Base-by-base conservation (phyloP, 1,140 invertebrate genomes). In the Scaptodrosophila lebanonensis region DNA sequence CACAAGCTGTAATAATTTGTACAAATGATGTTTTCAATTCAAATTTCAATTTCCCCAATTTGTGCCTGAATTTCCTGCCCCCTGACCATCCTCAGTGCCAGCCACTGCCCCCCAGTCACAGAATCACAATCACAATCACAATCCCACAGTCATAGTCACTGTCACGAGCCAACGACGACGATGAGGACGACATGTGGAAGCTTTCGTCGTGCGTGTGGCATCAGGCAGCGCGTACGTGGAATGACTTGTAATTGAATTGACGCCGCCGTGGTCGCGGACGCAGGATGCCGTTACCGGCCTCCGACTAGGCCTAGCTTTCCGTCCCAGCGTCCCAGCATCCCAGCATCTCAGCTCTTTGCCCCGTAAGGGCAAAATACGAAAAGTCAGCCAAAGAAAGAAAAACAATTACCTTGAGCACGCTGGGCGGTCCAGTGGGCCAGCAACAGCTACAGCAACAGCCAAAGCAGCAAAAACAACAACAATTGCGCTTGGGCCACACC, bases 201-300 rank as follows among this genome's bases (percentile, higher is more conserved):
- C 25, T 25, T n/a, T 25, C 22, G 7, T 38, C 52, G 38, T 63
- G 52, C 54, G 73, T 76, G 47, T 60, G 20, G 32, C 45, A 45
- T 54, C 36, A 45, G 20, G 27, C 36, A 59, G 42, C 60, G 50
- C 36, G 30, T 65, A 67, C 36, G 50, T 65, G 39, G 62, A 75
- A 70, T 66, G 83, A 63, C 48, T 57, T 50, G 49, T 79, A 79
- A 79, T 79, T 79, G 76, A 79, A 82, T 79, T 79, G 69, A 82
- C 76, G 70, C 75, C 52, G 54, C 53, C 61, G 47, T 22, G 32
- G 47, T 36, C 30, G 25, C 69, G 57, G 57, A 82, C 59, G 60
- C 69, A 64, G 45, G 39, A 54, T 66, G 63, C 57, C 51, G 39
- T n/a, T n/a, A n/a, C n/a, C n/a, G n/a, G n/a, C n/a, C n/a, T n/a